These are phyloP conservation scores for Pseudomyrmex cubaensis DNA, from an alignment of 1,140 invertebrate genomes.

Conservation along the genomic window DNA sequence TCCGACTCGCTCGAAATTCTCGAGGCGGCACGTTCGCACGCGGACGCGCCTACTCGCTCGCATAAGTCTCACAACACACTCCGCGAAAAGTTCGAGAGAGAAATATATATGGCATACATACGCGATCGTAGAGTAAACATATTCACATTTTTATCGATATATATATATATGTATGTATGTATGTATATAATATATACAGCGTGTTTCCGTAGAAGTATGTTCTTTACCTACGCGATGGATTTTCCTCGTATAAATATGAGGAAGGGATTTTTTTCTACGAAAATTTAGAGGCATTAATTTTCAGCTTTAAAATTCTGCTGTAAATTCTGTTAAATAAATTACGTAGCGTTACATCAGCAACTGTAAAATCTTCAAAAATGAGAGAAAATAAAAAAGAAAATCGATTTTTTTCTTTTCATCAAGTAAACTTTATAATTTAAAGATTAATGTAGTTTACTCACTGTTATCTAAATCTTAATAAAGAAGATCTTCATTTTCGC, in stretches of 20 bases:
- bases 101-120: slow-evolving; percentile 23
- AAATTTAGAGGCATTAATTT: not conserved
- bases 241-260: not conserved
- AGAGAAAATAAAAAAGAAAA: no score
- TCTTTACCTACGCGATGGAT: slow-evolving; percentile 13
- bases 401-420: no score
- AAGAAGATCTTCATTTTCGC: no score
- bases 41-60: slow-evolving; percentile 37
- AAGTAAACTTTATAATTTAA: no score
- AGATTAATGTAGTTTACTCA: no score
- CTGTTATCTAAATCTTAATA: no score
- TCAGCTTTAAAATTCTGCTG: not conserved
- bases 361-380: no score
- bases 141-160: slow-evolving; percentile 55
- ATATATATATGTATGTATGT: not conserved
- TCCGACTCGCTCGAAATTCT: slow-evolving; percentile 32
- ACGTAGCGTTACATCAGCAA: no score
- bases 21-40: not conserved
- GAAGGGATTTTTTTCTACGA: not conserved
- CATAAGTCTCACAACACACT: slow-evolving; percentile 15
- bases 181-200: slow-evolving; percentile 27
- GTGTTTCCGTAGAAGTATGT: not conserved
- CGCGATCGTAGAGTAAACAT: slow-evolving; percentile 50
- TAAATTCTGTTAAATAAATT: no score
- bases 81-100: not conserved